A percentile compares a stretch with the other conserved stretches of the same genome.
Evolutionary conservation across 2,113 vertebrate species (phyloP).

Genomic region (Pelusios castaneus): DNA sequence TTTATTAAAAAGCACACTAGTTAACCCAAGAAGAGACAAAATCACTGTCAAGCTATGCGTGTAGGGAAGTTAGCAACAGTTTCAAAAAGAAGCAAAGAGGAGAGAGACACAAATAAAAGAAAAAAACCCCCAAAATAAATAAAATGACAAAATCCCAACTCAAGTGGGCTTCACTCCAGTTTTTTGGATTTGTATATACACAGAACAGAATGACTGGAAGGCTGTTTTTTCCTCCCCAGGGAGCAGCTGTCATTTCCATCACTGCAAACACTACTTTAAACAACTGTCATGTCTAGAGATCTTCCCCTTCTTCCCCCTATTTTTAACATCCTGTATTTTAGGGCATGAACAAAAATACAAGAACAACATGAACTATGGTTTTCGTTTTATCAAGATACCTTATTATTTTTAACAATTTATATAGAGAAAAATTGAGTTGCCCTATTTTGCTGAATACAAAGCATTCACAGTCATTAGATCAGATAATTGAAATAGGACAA

Average conservation of each 20-base stretch:
- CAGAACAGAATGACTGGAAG: constrained; percentile 42
- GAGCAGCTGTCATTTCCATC: constrained; percentile 65
- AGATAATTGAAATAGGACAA: neutral
- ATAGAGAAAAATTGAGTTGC: neutral
- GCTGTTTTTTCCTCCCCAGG: constrained; percentile 39
- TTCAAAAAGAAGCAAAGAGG: neutral
- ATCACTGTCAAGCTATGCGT: neutral
- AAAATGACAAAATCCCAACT: constrained; percentile 42
- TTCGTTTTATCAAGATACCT: neutral
- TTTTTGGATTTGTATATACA: constrained; percentile 32
- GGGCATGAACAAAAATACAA: neutral
- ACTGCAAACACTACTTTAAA: constrained; percentile 60
- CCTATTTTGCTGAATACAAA: neutral
- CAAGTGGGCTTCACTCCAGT: constrained; percentile 14
- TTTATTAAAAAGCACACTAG: neutral
- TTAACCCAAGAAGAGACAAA: neutral
- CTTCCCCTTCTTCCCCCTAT: neutral
- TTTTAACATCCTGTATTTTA: constrained; percentile 34
- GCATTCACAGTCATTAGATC: neutral
- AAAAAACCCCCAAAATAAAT: constrained; percentile 16
- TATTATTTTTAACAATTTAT: neutral
- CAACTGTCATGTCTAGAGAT: constrained; percentile 27
- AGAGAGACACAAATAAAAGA: neutral
- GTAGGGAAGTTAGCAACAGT: neutral
- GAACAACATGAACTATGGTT: neutral